Base-by-base conservation (phyloP, 2,113 vertebrate genomes). In the Elephantulus edwardii region DNA sequence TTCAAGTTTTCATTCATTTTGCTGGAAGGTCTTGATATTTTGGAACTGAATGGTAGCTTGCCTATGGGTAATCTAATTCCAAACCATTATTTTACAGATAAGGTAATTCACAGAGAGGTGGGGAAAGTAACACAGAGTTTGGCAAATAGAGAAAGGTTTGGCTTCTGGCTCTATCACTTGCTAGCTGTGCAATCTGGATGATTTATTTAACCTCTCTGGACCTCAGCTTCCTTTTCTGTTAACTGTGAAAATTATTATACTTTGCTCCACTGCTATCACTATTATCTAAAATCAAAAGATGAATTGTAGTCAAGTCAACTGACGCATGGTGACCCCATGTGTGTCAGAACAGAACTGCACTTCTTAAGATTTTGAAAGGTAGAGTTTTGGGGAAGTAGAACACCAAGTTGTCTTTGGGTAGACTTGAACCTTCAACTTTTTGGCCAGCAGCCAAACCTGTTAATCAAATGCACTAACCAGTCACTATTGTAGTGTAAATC, bases 91-190 rank as follows among this genome's bases (percentile, higher is more conserved):
- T 88, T 91, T 54, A 68, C 20, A 86, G 42, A 79, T 38, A 11
- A 83, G 26, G 82, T 91, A 60, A 40, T 19, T 72, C 33, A 52
- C 91, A 81, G 68, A 87, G 90, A 85, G 60, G n/a, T 11, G 46
- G 42, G 74, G 28, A 42, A 81, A 77, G 33, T 48, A 68, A 93
- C 72, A 66, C 35, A 50, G 38, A 48, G 2, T 83, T 91, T 71
- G 42, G 17, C 42, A 81, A 68, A 58, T 4, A 88, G 85, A 58
- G 42, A 52, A 58, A 86, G 38, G 6, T 60, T 80, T 85, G 54
- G 44, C 54, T 64, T 38, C 28, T 38, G 48, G 17, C 42, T 92
- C 38, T 88, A 35, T 30, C 46, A 28, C 56, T n/a, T n/a, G n/a
- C n/a, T n/a, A n/a, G n/a, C n/a, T n/a, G n/a, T n/a, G n/a, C n/a